A percentile compares a stretch with the other conserved stretches of the same genome.
Conservation (phyloP, 2,888 invertebrate genomes). For the Mylabris sibirica region DNA sequence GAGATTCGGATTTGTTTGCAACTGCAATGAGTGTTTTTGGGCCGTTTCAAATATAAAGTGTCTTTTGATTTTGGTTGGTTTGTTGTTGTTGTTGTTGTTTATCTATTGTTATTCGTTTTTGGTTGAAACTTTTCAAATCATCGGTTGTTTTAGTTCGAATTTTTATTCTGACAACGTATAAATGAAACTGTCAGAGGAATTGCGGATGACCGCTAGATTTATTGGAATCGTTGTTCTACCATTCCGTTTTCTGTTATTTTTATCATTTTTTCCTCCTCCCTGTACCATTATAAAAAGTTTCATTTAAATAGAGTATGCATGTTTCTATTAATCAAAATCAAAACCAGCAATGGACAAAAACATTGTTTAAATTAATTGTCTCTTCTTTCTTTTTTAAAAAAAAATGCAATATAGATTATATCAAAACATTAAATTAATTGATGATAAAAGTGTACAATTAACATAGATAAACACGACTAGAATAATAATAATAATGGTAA, state of each 20-base stretch:
- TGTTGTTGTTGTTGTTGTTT: no score
- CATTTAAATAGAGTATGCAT: constrained; percentile 52
- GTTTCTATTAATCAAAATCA: constrained; percentile 29
- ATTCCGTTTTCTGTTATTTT: constrained; percentile 31
- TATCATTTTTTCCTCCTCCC: constrained; percentile 26
- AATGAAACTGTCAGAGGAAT: constrained; percentile 48
- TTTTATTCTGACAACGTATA: constrained; percentile 38
- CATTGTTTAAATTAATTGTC: background rate
- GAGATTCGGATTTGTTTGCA: background rate
- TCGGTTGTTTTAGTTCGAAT: constrained; percentile 19
- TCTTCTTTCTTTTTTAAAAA: constrained; percentile 23
- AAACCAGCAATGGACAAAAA: constrained; percentile 1
- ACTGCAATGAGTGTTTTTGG: background rate
- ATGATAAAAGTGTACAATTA: constrained; percentile 37
- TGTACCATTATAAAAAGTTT: background rate
- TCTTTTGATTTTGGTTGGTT: background rate
- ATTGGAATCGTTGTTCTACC: constrained; percentile 44
- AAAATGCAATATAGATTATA: constrained; percentile 47
- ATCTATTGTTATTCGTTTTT: background rate
- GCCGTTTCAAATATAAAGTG: background rate
- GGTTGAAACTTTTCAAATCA: constrained; percentile 1
- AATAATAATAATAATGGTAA: constrained; percentile 23
- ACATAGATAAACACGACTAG: constrained; percentile 47
- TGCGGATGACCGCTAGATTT: constrained; percentile 45
- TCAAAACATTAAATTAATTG: constrained; percentile 42